Percentiles rank a stretch among this genome's conserved stretches.
Evolutionary conservation across 2,113 vertebrate species (phyloP).

Genomic region (Engraulis encrasicolus): DNA sequence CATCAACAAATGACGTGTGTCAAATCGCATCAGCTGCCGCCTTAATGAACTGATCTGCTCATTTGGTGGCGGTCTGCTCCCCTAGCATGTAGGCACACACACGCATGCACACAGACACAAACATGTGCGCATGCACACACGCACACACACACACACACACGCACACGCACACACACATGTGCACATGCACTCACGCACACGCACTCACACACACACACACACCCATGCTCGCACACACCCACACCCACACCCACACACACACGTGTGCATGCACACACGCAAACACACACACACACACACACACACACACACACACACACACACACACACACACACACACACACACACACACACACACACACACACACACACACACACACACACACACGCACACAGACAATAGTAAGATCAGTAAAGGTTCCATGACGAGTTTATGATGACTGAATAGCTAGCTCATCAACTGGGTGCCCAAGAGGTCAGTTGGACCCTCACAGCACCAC

Average conservation of each 20-base stretch:
- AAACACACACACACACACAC: no score
- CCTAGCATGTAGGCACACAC: no score
- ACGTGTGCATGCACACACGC: no score
- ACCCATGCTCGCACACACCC: neutral
- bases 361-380: no score
- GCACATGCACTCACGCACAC: neutral
- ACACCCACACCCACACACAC: no score
- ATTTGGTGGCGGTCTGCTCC: constrained; percentile 10
- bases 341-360: no score
- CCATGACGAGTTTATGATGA: no score
- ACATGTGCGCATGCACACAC: neutral
- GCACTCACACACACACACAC: neutral
- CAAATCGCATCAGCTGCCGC: constrained; percentile 25
- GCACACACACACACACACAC: neutral
- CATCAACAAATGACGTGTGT: constrained; percentile 33
- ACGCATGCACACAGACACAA: neutral
- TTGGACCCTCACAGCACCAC: neutral
- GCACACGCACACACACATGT: neutral
- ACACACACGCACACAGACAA: no score
- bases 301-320: no score
- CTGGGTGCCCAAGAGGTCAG: neutral
- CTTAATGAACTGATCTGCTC: constrained; percentile 24
- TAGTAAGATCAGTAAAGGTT: no score
- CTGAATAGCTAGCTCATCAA: neutral
- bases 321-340: no score